Evolutionary conservation across 1,140 invertebrate species (phyloP), one percentile per base, ranked within the genome.

Genomic region (Megathymus violae): DNA sequence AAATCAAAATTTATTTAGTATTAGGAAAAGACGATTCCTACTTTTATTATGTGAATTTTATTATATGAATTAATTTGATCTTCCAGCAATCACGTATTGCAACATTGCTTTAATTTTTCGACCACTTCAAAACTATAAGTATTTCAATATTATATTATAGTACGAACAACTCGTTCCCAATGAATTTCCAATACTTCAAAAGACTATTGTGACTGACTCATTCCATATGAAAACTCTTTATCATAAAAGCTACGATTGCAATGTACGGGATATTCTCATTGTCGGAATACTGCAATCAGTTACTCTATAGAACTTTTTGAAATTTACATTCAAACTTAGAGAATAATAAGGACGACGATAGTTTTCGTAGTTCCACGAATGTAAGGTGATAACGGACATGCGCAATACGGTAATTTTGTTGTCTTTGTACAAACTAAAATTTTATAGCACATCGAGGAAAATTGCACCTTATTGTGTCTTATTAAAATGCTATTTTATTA

Each of bases 341-440:
- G 82, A 74, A 82, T 71, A 86, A 86, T 82, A 88, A 85, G 80
- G 85, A 88, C 71, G 62, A 72, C 80, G 77, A 80, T 86, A 88
- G 80, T 82, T 86, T 76, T 78, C 77, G 69, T 88, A 85, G 76
- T 85, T 85, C 67, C 67, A 69, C n/a, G n/a, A n/a, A 71, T 67
- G 54, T 67, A 75, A 81, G 69, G 83, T 75, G 71, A 79, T 78
- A 77, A 80, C 72, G 66, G 83, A 76, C 85, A 88, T 88, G 85
- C 85, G 85, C 85, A 85, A 75, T 74, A 73, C 59, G 44, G 38
- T 46, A 68, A 47, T 69, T 64, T 41, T 61, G 71, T 44, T 65
- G 51, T 76, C 62, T 73, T 52, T 78, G 69, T 78, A 80, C 74
- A 70, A 79, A 74, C 62, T 59, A 62, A 67, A 69, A 48, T 65